Conservation (phyloP, 2,797 vertebrate genomes). For the Liasis olivaceus region DNA sequence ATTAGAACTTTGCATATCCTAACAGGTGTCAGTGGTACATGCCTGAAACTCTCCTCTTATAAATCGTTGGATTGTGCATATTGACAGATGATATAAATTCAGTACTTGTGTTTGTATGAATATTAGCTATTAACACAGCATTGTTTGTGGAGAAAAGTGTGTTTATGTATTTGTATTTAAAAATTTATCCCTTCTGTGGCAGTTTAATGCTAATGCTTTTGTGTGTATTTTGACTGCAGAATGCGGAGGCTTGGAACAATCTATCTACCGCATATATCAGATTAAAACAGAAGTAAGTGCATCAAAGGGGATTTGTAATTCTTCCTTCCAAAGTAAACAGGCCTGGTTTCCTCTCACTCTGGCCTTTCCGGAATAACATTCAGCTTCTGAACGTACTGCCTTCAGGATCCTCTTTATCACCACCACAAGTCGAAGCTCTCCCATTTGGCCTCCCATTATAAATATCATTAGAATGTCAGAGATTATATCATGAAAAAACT, state of each 20-base stretch:
- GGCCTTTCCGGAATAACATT: neutral
- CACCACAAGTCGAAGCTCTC: neutral
- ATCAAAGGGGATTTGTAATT: slow-evolving; percentile 39
- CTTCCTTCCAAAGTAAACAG: slow-evolving; percentile 52
- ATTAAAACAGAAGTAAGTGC: slow-evolving; percentile 90
- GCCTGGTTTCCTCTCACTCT: slow-evolving; percentile 29
- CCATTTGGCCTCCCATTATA: neutral
- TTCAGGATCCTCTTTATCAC: neutral
- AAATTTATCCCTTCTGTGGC: neutral
- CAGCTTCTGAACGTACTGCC: slow-evolving; percentile 8
- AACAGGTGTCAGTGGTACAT: neutral
- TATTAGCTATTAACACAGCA: neutral
- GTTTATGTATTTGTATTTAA: neutral
- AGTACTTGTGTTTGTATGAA: neutral
- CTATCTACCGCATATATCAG: slow-evolving; percentile 94
- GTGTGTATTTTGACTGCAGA: slow-evolving; percentile 77
- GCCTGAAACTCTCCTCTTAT: neutral
- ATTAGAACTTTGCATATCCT: neutral
- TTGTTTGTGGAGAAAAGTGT: neutral
- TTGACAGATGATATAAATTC: neutral
- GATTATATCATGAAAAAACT: slow-evolving; percentile 17
- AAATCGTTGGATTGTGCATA: neutral
- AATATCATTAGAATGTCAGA: slow-evolving; percentile 10
- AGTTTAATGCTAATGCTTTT: neutral
- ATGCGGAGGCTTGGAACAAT: slow-evolving; percentile 98